A percentile compares a stretch with the other conserved stretches of the same genome.
Conservation (phyloP, 1,140 invertebrate species). For the Drosophila paulistorum region DNA sequence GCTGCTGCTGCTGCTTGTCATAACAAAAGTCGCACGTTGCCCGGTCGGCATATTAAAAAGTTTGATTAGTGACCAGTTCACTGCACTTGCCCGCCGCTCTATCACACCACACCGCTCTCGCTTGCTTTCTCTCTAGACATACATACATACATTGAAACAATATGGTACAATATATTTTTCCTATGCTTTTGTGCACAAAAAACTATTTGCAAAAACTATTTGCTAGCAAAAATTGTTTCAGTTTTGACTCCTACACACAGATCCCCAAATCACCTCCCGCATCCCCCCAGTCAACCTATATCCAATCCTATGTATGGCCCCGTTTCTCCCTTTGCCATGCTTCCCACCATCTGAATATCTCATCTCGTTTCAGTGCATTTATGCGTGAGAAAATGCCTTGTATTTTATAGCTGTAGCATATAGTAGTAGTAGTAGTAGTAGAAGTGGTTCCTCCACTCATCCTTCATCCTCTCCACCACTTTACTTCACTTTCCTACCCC, state of each 20-base stretch:
- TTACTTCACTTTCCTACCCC: slow-evolving; percentile 7
- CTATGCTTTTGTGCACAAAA: slow-evolving; percentile 23
- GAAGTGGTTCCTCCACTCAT: background rate
- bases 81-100: slow-evolving; percentile 30
- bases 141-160: slow-evolving; percentile 8
- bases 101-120: background rate
- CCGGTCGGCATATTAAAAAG: slow-evolving; percentile 74
- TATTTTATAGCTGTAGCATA: slow-evolving; percentile 44
- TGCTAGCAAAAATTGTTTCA: slow-evolving; percentile 56
- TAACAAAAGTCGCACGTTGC: slow-evolving; percentile 75
- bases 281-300: slow-evolving; percentile 2
- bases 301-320: background rate
- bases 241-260: background rate
- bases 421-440: slow-evolving; percentile 22
- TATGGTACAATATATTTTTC: slow-evolving; percentile 34
- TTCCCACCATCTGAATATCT: slow-evolving; percentile 39
- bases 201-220: slow-evolving; percentile 68
- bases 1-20: slow-evolving; percentile 39
- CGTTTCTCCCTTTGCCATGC: background rate
- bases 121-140: background rate
- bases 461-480: slow-evolving; percentile 35
- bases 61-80: slow-evolving; percentile 75
- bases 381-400: slow-evolving; percentile 78
- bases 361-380: slow-evolving; percentile 66
- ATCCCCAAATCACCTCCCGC: background rate